Evolutionary conservation across 2,888 invertebrate genomes (phyloP).

Genomic region (Lycaena phlaeas): DNA sequence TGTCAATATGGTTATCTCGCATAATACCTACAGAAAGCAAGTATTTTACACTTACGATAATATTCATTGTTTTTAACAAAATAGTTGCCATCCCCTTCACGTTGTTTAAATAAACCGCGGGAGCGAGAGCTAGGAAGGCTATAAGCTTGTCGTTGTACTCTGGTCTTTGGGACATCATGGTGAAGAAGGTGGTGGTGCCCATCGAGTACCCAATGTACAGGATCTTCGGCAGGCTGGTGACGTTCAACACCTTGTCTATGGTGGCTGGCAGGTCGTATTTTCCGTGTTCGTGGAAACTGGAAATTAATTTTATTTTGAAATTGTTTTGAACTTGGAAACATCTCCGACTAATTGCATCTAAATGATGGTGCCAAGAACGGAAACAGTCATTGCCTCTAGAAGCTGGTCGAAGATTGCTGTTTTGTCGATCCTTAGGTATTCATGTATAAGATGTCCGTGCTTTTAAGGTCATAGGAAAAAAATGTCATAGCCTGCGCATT

Average conservation of each 20-base stretch:
- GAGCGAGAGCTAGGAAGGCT: constrained; percentile 66
- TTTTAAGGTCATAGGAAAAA: too few species aligned
- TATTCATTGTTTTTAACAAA: constrained; percentile 32
- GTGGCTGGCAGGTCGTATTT: constrained; percentile 71
- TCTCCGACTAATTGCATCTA: too few species aligned
- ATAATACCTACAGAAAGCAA: too few species aligned
- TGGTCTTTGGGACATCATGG: constrained; percentile 67
- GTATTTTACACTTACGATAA: constrained; percentile 42
- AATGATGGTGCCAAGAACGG: too few species aligned
- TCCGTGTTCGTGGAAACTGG: constrained; percentile 74
- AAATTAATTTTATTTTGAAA: constrained; percentile 16
- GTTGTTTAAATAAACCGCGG: constrained; percentile 61
- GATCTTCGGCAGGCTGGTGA: constrained; percentile 47
- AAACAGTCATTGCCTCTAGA: too few species aligned
- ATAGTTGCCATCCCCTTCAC: constrained; percentile 28
- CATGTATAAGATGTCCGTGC: too few species aligned
- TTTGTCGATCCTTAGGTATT: too few species aligned
- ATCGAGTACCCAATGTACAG: constrained; percentile 75
- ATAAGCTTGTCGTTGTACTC: constrained; percentile 68
- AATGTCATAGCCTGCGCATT: too few species aligned
- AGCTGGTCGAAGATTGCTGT: too few species aligned
- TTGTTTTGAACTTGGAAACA: too few species aligned
- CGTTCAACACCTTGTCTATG: constrained; percentile 61
- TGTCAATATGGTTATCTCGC: too few species aligned
- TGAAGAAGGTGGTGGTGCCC: constrained; percentile 71